Evolutionary conservation across 2,888 invertebrate genomes (phyloP).

Genomic region (Erebia aethiops): DNA sequence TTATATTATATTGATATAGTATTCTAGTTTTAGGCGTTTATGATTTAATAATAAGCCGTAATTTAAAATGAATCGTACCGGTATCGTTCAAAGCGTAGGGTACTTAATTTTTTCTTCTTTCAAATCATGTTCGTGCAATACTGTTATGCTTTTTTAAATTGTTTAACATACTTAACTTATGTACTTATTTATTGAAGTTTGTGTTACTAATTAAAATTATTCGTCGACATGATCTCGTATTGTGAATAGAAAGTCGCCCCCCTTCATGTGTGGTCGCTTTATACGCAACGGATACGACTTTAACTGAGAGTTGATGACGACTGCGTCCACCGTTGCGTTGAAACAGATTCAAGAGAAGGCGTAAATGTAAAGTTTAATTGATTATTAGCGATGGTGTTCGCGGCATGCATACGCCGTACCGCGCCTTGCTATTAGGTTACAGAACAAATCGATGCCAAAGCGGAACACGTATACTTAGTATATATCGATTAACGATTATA

Average conservation of each 20-base stretch:
- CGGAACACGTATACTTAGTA: constrained; percentile 77
- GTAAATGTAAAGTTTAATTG: constrained; percentile 2
- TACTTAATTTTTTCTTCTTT: constrained; percentile 66
- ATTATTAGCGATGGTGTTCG: constrained; percentile 18
- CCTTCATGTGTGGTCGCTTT: constrained; percentile 30
- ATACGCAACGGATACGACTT: constrained; percentile 35
- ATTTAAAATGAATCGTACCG: constrained; percentile 52
- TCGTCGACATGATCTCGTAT: constrained; percentile 58
- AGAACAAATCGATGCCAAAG: constrained; percentile 78
- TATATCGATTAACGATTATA: constrained; percentile 73
- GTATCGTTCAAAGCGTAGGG: constrained; percentile 46
- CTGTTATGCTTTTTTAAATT: constrained; percentile 76
- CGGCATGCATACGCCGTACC: constrained; percentile 31
- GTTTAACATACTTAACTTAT: constrained; percentile 60
- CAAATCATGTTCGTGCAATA: constrained; percentile 75
- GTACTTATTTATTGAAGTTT: constrained; percentile 53
- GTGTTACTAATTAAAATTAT: constrained; percentile 57
- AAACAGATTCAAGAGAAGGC: not conserved
- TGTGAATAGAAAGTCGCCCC: constrained; percentile 30
- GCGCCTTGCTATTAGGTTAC: constrained; percentile 65
- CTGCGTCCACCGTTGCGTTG: constrained; percentile 6
- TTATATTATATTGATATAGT: constrained; percentile 82
- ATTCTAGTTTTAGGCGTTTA: constrained; percentile 82
- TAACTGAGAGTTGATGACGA: not conserved
- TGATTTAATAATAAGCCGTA: constrained; percentile 74